These are phyloP conservation scores for Urocynchramus pylzowi DNA, from an alignment of 2,113 vertebrate genomes.

Conservation along the genomic window DNA sequence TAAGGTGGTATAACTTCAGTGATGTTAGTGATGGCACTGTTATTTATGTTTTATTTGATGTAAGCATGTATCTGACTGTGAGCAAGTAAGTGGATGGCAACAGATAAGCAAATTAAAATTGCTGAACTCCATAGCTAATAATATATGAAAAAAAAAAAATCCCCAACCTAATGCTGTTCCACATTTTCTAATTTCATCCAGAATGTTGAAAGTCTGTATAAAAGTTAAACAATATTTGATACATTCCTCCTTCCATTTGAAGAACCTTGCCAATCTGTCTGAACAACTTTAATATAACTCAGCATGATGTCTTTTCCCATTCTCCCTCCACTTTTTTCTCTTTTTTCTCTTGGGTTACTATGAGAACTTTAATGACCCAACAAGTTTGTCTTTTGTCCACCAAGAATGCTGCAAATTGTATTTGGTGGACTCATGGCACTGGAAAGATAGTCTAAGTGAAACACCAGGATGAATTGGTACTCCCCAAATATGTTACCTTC, in stretches of 20 bases:
- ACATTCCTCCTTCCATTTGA: not conserved
- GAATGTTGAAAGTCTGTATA: not conserved
- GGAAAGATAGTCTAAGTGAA: constrained; percentile 27
- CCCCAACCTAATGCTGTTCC: not conserved
- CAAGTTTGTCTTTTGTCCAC: constrained; percentile 41
- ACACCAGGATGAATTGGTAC: constrained; percentile 23
- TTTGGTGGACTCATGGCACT: constrained; percentile 36
- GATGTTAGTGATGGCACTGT: not conserved
- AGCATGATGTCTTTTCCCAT: not conserved
- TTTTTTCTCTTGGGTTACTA: constrained; percentile 11
- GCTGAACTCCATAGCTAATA: not conserved
- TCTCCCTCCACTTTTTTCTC: constrained; percentile 4
- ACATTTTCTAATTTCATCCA: not conserved
- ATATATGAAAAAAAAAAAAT: accelerated
- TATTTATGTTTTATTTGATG: not conserved
- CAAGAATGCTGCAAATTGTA: constrained; percentile 18
- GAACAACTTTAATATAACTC: not conserved
- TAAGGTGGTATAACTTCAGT: not conserved
- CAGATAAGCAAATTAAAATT: not conserved
- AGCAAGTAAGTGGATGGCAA: not conserved
- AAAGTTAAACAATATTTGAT: not conserved
- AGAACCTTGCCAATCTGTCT: not conserved
- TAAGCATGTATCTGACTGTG: not conserved
- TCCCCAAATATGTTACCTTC: constrained; percentile 3
- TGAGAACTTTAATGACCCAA: constrained; percentile 18